Evolutionary conservation across 2,113 vertebrate species (phyloP).

Genomic region (Irena cyanogastra): DNA sequence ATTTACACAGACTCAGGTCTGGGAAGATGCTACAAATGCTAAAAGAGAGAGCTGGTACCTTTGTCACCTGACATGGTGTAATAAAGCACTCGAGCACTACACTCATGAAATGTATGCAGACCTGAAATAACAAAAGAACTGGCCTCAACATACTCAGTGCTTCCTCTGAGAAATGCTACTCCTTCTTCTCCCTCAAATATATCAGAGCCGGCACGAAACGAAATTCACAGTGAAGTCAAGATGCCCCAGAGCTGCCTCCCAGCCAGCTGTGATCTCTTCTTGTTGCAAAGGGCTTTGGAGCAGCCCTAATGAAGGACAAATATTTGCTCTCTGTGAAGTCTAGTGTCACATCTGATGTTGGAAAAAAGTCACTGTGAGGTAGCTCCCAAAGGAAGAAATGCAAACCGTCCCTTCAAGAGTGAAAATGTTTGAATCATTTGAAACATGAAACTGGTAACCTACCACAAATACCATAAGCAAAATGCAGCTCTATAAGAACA

Average conservation of each 20-base stretch:
- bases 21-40: accelerated
- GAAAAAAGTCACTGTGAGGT: not conserved
- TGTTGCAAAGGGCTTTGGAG: not conserved
- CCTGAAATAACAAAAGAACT: not conserved
- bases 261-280: accelerated
- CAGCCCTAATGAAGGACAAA: accelerated
- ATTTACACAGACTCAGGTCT: not conserved
- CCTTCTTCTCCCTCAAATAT: not conserved
- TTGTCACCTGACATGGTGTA: not conserved
- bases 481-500: not conserved
- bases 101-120: not conserved
- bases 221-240: accelerated
- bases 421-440: not conserved
- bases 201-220: not conserved
- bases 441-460: not conserved
- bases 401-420: not conserved
- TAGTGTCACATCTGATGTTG: not conserved
- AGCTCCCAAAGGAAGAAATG: not conserved
- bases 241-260: not conserved
- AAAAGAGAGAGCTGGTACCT: not conserved
- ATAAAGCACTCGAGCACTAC: not conserved
- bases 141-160: not conserved
- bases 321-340: not conserved
- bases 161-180: not conserved
- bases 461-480: not conserved